Conservation (phyloP, 2,797 vertebrate genomes). For the Gymnopithys bicolor region DNA sequence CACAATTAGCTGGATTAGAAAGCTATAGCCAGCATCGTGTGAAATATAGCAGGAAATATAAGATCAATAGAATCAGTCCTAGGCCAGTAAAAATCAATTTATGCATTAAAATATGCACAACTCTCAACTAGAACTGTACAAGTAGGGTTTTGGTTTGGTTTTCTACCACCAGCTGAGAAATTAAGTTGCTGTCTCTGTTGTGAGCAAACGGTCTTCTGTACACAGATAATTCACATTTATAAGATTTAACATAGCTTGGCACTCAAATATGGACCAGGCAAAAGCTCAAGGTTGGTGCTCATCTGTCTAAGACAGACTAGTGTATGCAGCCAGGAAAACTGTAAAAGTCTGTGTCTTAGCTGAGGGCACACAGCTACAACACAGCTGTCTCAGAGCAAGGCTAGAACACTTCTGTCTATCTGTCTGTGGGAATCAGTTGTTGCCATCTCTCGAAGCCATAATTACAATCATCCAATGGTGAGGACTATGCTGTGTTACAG, state of each 20-base stretch:
- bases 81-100: neutral
- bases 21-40: neutral
- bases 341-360: neutral
- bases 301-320: neutral
- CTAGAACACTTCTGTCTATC: neutral
- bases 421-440: neutral
- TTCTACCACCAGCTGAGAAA: neutral
- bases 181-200: neutral
- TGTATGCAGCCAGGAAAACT: neutral
- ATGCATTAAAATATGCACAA: neutral
- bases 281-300: neutral
- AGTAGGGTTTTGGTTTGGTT: neutral
- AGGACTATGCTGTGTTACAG: constrained; percentile 2
- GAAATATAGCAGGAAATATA: neutral
- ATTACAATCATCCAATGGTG: neutral
- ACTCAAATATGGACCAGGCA: neutral
- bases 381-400: neutral
- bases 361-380: neutral
- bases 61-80: neutral
- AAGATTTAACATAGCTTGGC: neutral
- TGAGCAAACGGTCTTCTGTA: neutral
- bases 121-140: neutral
- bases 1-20: neutral
- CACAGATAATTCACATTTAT: neutral
- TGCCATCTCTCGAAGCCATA: neutral